Evolutionary conservation across 2,113 vertebrate species (phyloP).

Genomic region (Salvelinus fontinalis): DNA sequence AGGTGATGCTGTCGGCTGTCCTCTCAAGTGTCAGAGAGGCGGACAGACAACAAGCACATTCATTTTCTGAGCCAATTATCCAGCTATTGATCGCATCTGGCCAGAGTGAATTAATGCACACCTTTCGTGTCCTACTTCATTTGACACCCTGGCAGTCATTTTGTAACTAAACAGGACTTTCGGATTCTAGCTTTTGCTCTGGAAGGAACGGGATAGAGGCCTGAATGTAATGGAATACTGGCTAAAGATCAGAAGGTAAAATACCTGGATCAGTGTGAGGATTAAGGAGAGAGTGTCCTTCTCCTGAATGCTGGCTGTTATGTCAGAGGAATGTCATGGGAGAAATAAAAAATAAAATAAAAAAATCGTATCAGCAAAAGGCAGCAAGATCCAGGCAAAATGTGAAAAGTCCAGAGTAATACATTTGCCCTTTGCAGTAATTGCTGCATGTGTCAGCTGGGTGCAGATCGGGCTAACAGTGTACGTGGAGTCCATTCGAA

Average conservation of each 20-base stretch:
- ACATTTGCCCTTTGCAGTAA: neutral
- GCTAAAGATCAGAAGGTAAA: too few relatives aligned
- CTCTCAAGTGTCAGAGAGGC: too few relatives aligned
- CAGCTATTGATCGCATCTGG: conserved; percentile 3
- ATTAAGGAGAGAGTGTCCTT: neutral
- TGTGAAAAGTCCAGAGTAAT: neutral
- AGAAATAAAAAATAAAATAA: too few relatives aligned
- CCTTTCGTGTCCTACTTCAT: neutral
- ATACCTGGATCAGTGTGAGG: too few relatives aligned
- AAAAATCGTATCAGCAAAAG: neutral
- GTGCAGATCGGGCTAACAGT: neutral
- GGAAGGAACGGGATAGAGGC: too few relatives aligned
- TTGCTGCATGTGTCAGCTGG: neutral
- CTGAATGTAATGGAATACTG: too few relatives aligned
- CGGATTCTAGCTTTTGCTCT: neutral
- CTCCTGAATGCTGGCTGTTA: neutral
- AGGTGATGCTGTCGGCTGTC: conserved; percentile 1
- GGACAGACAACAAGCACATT: conserved; percentile 9
- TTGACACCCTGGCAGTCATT: conserved; percentile 23
- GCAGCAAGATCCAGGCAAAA: neutral
- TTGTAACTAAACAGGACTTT: neutral
- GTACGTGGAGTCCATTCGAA: neutral
- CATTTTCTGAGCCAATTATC: conserved; percentile 12
- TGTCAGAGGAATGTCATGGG: neutral
- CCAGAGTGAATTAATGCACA: conserved; percentile 20